Base-by-base conservation (phyloP, 53 echinoderm and acorn worm genomes). In the Crossaster papposus region DNA sequence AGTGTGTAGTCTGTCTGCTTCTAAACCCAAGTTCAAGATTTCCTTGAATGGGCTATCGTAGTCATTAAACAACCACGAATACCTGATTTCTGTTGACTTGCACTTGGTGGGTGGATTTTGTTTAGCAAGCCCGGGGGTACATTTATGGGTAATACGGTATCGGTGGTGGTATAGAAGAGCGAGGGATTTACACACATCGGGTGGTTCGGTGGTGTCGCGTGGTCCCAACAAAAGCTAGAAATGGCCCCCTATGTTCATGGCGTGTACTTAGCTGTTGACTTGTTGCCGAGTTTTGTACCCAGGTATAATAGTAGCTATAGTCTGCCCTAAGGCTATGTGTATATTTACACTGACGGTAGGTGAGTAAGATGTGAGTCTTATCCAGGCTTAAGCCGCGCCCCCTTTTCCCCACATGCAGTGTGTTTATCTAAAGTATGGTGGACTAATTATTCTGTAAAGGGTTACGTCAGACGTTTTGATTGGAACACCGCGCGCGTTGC, bases 181-280 rank as follows among this genome's bases (percentile, higher is more conserved):
- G 70, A 20, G n/a, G 65, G 70, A 83, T 83, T n/a, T 36, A 18
- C 14, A 36, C 29, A 58, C 44, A 44, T 44, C 31, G 10, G 58
- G 28, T 34, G 87, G 63, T 44, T 76, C 34, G 24, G n/a, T 5
- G 17, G 58, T 87, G 87, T 76, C 64, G 87, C 87, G 77, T 87
- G 87, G 62, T 55, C 20, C 22, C 72, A 84, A 84, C 84, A 84
- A 84, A 31, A 36, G 72, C 18, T 32, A 2, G 13, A 30, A 18
- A 15, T 8, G 0, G 17, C 76, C 76, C 58, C 58, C 2, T 20
- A 3, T 58, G 15, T 58, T 87, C 76, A 54, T 33, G 76, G 44
- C 62, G 62, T 87, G 77, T 64, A 84, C 72, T 84, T 84, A 84
- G 77, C 87, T 36, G 77, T 87, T 87, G 87, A 87, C 87, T 87